Evolutionary conservation across 2,797 vertebrate genomes (phyloP).

Genomic region (Erpetoichthys calabaricus): DNA sequence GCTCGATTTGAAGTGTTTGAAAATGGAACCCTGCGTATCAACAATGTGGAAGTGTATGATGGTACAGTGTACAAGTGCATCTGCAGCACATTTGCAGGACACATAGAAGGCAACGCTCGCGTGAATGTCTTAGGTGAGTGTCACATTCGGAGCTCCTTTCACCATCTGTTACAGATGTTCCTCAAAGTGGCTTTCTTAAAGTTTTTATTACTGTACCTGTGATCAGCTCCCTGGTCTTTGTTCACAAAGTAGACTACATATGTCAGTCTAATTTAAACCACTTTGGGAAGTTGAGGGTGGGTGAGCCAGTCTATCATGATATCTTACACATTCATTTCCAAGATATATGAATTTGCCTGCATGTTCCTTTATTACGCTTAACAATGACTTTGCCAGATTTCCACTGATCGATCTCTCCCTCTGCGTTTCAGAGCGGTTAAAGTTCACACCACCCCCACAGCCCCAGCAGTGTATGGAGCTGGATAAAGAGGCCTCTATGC

Average conservation of each 20-base stretch:
- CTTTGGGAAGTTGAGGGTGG: slow-evolving; percentile 1
- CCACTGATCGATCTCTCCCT: no score
- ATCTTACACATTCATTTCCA: no score
- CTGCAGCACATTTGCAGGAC: slow-evolving; percentile 61
- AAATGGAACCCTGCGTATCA: slow-evolving; percentile 83
- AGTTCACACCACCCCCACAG: slow-evolving; percentile 87
- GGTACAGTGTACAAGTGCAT: slow-evolving; percentile 70
- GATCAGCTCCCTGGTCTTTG: no score
- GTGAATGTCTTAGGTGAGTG: slow-evolving; percentile 72
- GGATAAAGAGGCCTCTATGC: slow-evolving; percentile 70
- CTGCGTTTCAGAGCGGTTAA: slow-evolving; percentile 72
- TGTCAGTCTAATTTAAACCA: no score
- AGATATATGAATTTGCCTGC: no score
- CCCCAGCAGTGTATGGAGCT: slow-evolving; percentile 83
- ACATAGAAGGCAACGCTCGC: slow-evolving; percentile 60
- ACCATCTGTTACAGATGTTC: not conserved
- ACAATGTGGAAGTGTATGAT: slow-evolving; percentile 88
- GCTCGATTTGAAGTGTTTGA: slow-evolving; percentile 67
- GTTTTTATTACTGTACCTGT: not conserved
- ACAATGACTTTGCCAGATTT: no score
- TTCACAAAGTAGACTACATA: no score
- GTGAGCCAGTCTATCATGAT: slow-evolving; percentile 12
- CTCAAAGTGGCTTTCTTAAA: not conserved
- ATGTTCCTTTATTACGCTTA: no score
- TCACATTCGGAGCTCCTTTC: no score